Base-by-base conservation (phyloP, 2,113 vertebrate species). In the Clupea harengus region DNA sequence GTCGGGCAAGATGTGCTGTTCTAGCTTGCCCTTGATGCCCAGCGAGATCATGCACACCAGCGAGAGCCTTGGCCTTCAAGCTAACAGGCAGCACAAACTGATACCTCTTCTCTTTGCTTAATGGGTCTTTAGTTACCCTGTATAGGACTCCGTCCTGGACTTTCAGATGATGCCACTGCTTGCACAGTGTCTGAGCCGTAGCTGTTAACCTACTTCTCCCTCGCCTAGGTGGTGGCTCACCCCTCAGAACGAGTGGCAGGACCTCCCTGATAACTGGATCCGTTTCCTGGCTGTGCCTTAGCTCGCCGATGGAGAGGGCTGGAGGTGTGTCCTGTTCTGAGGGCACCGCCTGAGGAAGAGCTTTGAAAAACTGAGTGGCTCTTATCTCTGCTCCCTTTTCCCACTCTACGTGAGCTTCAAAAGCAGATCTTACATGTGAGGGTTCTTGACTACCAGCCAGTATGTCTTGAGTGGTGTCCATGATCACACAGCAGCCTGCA, bases 11-110 rank as follows among this genome's bases (percentile, higher is more conserved):
- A 13, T 28, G 25, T 8, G 20, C 13, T 32, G 82, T 83, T 28
- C 86, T 44, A 32, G 32, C 32, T 49, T 84, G 82, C 8, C 86
- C 86, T 17, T 84, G 50, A 54, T 81, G 82, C 7, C 82, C 82
- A 22, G 82, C 50, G 2, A 84, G n/a, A 60, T 87, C 81, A 83
- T 88, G 49, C 2, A 88, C 64, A 60, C 87, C 87, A 44, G 45
- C 17, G 5, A 88, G 28, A 2, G 84, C 47, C 20, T 83, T 46
- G 15, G 9, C 60, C 50, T 72, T 82, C 45, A 82, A n/a, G 32
- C 32, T 45, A 2, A 6, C 57, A 75, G 60, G 67, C 46, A 85
- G 45, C 6, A 85, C 67, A 52, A 32, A 78, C 67, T 85, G 83
- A 22, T 25, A 50, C 13, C 67, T 85, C 64, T 80, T 80, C 45